Evolutionary conservation across 2,113 vertebrate genomes (phyloP).

Genomic region (Gambusia holbrooki): DNA sequence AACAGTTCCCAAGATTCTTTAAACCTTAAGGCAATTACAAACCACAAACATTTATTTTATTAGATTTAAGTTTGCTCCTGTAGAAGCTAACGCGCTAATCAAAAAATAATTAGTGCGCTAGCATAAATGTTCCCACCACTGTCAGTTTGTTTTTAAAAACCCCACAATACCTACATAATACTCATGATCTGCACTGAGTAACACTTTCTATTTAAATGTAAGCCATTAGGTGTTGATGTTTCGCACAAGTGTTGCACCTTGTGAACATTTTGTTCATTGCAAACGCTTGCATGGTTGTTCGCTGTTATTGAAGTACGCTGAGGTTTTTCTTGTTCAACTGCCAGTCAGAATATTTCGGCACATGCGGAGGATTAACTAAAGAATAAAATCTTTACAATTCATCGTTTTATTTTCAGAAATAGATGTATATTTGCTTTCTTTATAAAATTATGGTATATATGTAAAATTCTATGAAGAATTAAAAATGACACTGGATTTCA

Average conservation of each 20-base stretch:
- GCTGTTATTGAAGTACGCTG: slow-evolving; percentile 46
- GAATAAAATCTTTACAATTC: slow-evolving; percentile 33
- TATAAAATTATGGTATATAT: slow-evolving; percentile 36
- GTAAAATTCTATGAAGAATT: neutral
- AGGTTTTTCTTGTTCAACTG: slow-evolving; percentile 53
- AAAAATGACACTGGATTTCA: neutral
- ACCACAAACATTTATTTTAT: neutral
- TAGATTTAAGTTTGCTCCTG: neutral
- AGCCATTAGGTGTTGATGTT: slow-evolving; percentile 35
- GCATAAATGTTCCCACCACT: too few species aligned
- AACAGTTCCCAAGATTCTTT: neutral
- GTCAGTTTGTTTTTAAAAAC: neutral
- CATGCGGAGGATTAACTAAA: slow-evolving; percentile 9
- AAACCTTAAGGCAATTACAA: neutral
- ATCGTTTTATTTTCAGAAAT: slow-evolving; percentile 64
- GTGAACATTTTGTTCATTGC: slow-evolving; percentile 16
- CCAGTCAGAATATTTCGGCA: slow-evolving; percentile 48
- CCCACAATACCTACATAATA: neutral
- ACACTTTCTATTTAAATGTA: neutral
- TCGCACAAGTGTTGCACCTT: slow-evolving; percentile 9
- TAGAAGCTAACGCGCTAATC: neutral
- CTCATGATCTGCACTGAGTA: neutral
- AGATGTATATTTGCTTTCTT: slow-evolving; percentile 63
- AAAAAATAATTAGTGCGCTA: too few species aligned
- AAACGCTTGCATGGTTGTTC: slow-evolving; percentile 72